These are phyloP conservation scores for Stichodactyla helianthus DNA, from an alignment of 64 coral and sea anemone genomes.

Conservation along the genomic window DNA sequence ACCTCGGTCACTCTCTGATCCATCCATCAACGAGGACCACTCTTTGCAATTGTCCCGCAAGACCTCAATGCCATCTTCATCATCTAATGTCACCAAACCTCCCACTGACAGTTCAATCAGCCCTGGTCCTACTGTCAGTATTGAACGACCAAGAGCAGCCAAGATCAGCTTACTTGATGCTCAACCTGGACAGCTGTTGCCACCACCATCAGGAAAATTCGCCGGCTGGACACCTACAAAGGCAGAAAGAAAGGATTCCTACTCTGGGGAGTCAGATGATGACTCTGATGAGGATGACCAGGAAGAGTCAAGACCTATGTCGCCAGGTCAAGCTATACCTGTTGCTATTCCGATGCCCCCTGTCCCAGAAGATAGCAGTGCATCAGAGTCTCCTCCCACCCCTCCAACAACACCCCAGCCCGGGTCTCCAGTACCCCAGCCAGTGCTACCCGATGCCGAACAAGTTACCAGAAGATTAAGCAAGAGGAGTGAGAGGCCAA, in stretches of 20 bases:
- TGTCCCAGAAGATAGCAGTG: neutral
- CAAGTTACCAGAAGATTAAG: slow-evolving; percentile 20
- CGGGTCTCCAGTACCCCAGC: slow-evolving; percentile 30
- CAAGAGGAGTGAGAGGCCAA: slow-evolving; percentile 67
- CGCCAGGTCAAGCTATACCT: neutral
- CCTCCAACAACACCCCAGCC: slow-evolving; percentile 31
- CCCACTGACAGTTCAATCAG: slow-evolving; percentile 5
- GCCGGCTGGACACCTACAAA: slow-evolving; percentile 68
- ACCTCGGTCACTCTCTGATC: slow-evolving; percentile 63
- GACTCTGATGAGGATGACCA: neutral
- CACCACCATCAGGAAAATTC: slow-evolving; percentile 82
- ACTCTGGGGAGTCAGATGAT: slow-evolving; percentile 17
- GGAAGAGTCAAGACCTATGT: slow-evolving; percentile 1
- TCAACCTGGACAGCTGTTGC: slow-evolving; percentile 75
- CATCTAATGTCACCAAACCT: neutral
- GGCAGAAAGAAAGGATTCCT: slow-evolving; percentile 7
- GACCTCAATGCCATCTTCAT: slow-evolving; percentile 6
- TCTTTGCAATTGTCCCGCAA: slow-evolving; percentile 10
- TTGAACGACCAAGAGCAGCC: slow-evolving; percentile 68
- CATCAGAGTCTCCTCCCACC: neutral
- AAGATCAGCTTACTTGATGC: slow-evolving; percentile 70
- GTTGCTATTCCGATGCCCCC: slow-evolving; percentile 19
- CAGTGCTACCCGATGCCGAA: neutral
- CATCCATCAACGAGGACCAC: slow-evolving; percentile 41
- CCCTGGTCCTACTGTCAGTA: slow-evolving; percentile 48